A percentile compares a stretch with the other conserved stretches of the same genome.
Conservation (phyloP, 2,797 vertebrate genomes). For the Triplophysa yarkandensis region DNA sequence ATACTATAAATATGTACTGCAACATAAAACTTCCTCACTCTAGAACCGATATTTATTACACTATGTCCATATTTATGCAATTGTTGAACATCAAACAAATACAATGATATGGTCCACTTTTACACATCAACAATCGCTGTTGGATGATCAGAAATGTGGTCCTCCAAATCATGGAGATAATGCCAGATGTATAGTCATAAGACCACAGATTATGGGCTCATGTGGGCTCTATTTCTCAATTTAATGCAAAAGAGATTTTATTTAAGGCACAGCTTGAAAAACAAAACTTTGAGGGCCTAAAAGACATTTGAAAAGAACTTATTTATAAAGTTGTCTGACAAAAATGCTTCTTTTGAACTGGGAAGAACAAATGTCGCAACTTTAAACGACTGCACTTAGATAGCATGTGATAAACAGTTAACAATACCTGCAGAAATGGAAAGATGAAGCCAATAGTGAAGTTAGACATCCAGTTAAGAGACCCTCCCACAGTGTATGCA, state of each 20-base stretch:
- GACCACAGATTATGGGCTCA: neutral
- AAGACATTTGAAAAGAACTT: neutral
- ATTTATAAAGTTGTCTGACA: neutral
- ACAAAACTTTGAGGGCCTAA: neutral
- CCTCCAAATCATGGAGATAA: neutral
- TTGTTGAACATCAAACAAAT: too few relatives aligned
- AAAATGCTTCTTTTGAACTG: neutral
- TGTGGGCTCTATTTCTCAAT: neutral
- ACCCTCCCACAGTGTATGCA: slow-evolving; percentile 85
- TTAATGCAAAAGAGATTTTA: neutral
- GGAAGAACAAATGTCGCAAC: neutral
- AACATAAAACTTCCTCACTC: too few relatives aligned
- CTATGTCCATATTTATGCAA: too few relatives aligned
- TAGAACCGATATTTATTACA: too few relatives aligned
- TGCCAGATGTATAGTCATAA: neutral
- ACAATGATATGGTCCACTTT: too few relatives aligned
- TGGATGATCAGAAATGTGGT: neutral
- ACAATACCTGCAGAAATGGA: slow-evolving; percentile 86
- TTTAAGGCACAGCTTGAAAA: neutral
- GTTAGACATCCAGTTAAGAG: slow-evolving; percentile 91
- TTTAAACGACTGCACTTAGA: neutral
- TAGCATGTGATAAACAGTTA: neutral
- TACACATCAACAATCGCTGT: neutral
- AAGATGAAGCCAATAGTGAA: slow-evolving; percentile 89
- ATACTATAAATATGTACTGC: too few relatives aligned